Base-by-base conservation (phyloP, 2,113 vertebrate species). In the Pseudonaja textilis region DNA sequence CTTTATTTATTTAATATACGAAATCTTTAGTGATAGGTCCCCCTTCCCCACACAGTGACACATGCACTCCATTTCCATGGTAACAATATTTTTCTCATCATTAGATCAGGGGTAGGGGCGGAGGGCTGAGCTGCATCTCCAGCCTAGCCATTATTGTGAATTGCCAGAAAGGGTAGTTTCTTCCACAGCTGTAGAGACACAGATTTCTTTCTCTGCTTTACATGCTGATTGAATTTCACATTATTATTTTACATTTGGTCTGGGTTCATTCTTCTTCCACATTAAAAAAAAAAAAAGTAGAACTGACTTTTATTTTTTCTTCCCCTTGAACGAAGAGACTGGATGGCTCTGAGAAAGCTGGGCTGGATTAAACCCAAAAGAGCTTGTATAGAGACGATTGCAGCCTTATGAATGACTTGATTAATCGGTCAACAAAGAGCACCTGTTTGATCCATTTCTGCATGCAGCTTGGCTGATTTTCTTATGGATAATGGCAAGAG, bases 391-490 rank as follows among this genome's bases (percentile, higher is more conserved):
- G 74, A 81, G 74, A 42, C 16, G 74, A 81, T 42, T 81, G 74
- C 74, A 81, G 74, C 34, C 74, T 81, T 42, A 81, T 81, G 74
- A 81, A 81, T 81, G 74, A 81, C 74, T 81, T 81, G 74, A 81
- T 81, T 81, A 42, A 81, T 81, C 74, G 18, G 74, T 81, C 74
- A 81, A 81, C 74, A 81, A 81, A 81, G 74, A 81, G 74, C 74
- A 81, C 74, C 74, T 18, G 89, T 91, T 93, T 91, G 69, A 45
- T 61, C 12, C 81, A 61, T 89, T 69, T 34, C 57, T 11, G 85
- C 93, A 88, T 50, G 92, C 11, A 59, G 39, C 9, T 74, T 12
- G 8, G 3, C 59, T n/a, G 91, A 87, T 87, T 93, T 91, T 26
- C 11, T 26, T 92, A 94, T 10, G 45, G 74, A 20, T 42, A 9